These are phyloP conservation scores for Dugesia japonica DNA, from an alignment of 2,888 invertebrate species.

Conservation along the genomic window DNA sequence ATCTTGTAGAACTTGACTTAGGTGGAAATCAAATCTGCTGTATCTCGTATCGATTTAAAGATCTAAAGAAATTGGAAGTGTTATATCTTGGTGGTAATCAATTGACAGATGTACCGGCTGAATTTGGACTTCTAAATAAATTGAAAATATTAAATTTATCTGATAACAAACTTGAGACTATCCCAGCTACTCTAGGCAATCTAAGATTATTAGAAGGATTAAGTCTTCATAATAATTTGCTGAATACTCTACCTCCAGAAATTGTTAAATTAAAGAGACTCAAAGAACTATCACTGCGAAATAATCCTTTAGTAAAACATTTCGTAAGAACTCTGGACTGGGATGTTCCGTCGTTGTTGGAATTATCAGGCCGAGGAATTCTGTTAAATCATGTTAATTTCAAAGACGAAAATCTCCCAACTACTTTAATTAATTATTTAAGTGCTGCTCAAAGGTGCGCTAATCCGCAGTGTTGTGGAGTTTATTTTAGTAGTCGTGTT, in stretches of 20 bases:
- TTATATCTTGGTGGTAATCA: conserved; percentile 79
- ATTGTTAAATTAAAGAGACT: conserved; percentile 75
- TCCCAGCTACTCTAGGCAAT: conserved; percentile 76
- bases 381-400: conserved; percentile 61
- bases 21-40: conserved; percentile 69
- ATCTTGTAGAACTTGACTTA: conserved; percentile 68
- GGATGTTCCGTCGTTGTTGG: conserved; percentile 72
- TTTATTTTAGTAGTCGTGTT: conserved; percentile 83
- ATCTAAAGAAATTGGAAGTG: conserved; percentile 64
- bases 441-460: conserved; percentile 78
- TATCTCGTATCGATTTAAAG: conserved; percentile 66
- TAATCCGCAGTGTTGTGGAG: conserved; percentile 84
- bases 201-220: conserved; percentile 71
- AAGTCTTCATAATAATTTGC: conserved; percentile 72
- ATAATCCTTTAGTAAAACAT: conserved; percentile 76
- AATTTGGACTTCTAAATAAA: conserved; percentile 64
- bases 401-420: conserved; percentile 59
- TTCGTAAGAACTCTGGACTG: conserved; percentile 84
- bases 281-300: conserved; percentile 79
- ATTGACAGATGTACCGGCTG: conserved; percentile 54
- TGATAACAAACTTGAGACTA: conserved; percentile 71
- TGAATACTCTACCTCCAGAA: conserved; percentile 66
- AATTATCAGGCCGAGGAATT: conserved; percentile 71
- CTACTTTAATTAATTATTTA: conserved; percentile 63
- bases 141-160: conserved; percentile 73